These are phyloP conservation scores for Bathynomus jamesi DNA, from an alignment of 1,140 invertebrate genomes.

Conservation along the genomic window DNA sequence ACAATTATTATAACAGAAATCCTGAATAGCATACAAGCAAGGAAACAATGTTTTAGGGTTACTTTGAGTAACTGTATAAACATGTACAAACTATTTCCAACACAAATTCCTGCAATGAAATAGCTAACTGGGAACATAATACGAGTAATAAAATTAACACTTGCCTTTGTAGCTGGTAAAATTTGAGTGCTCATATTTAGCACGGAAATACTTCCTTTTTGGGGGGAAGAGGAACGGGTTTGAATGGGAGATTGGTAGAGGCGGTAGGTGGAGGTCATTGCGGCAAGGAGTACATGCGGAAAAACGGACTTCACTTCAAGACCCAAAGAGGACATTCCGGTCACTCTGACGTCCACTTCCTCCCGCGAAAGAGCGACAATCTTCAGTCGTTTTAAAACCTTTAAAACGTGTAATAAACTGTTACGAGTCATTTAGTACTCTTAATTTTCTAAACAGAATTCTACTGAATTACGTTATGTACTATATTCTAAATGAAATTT, in stretches of 20 bases:
- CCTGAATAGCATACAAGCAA: too few relatives aligned
- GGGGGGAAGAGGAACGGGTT: constrained; percentile 8
- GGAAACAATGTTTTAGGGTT: too few relatives aligned
- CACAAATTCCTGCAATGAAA: too few relatives aligned
- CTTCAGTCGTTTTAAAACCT: constrained; percentile 54
- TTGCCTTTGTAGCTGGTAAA: constrained; percentile 21
- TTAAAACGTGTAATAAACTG: background rate
- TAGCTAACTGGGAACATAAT: too few relatives aligned
- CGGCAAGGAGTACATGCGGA: constrained; percentile 74
- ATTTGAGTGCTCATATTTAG: constrained; percentile 24
- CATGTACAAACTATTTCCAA: too few relatives aligned
- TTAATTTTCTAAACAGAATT: too few relatives aligned
- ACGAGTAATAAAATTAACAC: too few relatives aligned
- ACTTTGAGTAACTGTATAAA: too few relatives aligned
- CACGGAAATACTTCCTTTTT: constrained; percentile 18
- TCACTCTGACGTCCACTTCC: constrained; percentile 67
- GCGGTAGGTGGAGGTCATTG: constrained; percentile 74
- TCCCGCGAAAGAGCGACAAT: constrained; percentile 62
- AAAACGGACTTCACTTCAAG: constrained; percentile 56
- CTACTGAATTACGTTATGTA: too few relatives aligned
- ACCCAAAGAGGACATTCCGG: constrained; percentile 54
- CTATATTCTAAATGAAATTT: too few relatives aligned
- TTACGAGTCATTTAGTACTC: too few relatives aligned
- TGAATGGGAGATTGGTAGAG: constrained; percentile 55
- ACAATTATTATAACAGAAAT: too few relatives aligned